Evolutionary conservation across 2,888 invertebrate species (phyloP).

Genomic region (Empis stercorea): DNA sequence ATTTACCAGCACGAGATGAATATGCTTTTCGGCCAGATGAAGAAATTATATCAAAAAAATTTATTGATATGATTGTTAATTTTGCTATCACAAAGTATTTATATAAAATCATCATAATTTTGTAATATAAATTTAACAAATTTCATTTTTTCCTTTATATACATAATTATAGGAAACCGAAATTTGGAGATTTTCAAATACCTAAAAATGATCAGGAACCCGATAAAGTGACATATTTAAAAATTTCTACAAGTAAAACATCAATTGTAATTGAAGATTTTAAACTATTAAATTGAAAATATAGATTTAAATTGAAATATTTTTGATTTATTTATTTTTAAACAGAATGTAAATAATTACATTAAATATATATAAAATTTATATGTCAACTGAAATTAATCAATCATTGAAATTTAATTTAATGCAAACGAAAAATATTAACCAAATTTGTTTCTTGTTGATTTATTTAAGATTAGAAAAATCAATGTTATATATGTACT

Average conservation of each 20-base stretch:
- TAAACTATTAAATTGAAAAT: not conserved
- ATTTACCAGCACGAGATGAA: not conserved
- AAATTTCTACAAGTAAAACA: not conserved
- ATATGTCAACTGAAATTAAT: not conserved
- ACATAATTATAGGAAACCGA: not conserved
- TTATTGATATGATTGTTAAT: not conserved
- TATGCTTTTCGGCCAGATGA: not conserved
- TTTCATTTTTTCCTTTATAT: no score
- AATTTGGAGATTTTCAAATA: not conserved
- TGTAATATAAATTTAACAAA: not conserved
- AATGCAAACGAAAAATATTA: no score
- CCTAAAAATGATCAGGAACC: not conserved
- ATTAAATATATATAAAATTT: not conserved
- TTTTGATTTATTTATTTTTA: not conserved
- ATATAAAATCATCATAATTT: not conserved
- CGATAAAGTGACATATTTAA: not conserved
- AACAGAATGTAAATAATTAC: not conserved
- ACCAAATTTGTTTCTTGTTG: no score
- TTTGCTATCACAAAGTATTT: not conserved
- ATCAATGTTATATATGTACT: no score
- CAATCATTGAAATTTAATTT: no score
- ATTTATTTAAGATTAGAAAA: no score
- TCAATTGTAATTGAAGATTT: not conserved
- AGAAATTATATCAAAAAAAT: not conserved
- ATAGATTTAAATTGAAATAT: not conserved